Conservation (phyloP, 2,888 invertebrate genomes). For the Latrodectus elegans region DNA sequence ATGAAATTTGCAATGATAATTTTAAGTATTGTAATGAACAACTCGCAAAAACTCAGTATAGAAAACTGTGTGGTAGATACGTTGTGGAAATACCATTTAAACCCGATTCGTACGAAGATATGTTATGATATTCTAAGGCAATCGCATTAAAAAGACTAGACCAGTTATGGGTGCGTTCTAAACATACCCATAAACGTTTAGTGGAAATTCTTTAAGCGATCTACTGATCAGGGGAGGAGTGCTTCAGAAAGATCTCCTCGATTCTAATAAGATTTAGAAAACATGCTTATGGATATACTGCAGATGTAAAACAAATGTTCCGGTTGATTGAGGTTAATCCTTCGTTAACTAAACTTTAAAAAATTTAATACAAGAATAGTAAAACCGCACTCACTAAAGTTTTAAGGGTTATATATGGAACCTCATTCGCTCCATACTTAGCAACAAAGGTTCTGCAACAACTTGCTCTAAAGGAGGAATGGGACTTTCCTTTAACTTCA, state of each 20-base stretch:
- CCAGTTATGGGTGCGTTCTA: not conserved
- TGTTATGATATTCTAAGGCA: not conserved
- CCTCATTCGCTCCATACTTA: not conserved
- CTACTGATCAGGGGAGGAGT: not conserved
- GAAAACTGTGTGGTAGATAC: not conserved
- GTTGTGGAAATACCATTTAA: not conserved
- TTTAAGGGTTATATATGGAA: not conserved
- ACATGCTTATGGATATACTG: not conserved
- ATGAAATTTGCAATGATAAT: too few relatives aligned
- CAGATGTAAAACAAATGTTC: constrained; percentile 7
- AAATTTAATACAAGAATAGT: not conserved
- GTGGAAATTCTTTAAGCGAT: not conserved
- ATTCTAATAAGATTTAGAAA: not conserved
- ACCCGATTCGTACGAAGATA: not conserved
- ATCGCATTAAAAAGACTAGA: not conserved
- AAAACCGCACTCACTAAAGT: not conserved
- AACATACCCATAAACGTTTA: not conserved
- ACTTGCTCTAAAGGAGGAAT: not conserved
- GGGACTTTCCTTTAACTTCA: not conserved
- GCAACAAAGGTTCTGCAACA: constrained; percentile 3
- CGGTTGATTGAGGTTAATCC: not conserved
- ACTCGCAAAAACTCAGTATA: too few relatives aligned
- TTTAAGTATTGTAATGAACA: too few relatives aligned
- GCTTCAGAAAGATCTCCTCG: not conserved
- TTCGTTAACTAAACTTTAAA: not conserved